A percentile compares a stretch with the other conserved stretches of the same genome.
These are phyloP conservation scores for Timema podura DNA, from an alignment of 2,888 invertebrate genomes.

Conservation along the genomic window DNA sequence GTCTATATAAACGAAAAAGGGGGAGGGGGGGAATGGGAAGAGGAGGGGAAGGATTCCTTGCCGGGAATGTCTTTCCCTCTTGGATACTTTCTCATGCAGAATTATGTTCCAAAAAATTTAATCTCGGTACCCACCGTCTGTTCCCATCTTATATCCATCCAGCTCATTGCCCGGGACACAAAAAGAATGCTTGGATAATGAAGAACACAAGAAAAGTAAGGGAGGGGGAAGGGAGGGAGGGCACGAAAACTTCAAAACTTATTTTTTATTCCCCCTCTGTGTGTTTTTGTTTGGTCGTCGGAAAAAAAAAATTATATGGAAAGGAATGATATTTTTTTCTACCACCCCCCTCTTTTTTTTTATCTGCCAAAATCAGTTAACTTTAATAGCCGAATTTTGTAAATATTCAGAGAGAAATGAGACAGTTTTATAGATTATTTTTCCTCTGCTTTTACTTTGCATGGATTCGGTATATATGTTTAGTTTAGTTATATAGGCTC, in stretches of 20 bases:
- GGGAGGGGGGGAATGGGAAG: not conserved
- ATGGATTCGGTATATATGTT: too few relatives aligned
- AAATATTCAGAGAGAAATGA: not conserved
- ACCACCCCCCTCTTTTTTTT: not conserved
- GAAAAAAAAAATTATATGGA: not conserved
- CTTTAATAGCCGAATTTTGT: not conserved
- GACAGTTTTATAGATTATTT: not conserved
- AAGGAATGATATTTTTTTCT: not conserved
- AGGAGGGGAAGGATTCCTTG: constrained; percentile 5
- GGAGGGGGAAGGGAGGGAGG: not conserved
- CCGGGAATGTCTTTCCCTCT: constrained; percentile 11
- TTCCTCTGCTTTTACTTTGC: too few relatives aligned
- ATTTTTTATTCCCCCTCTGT: constrained; percentile 10
- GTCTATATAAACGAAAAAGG: constrained; percentile 39
- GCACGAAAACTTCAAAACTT: constrained; percentile 4
- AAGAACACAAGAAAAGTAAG: not conserved
- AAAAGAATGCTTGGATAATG: constrained; percentile 22
- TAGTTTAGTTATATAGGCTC: too few relatives aligned
- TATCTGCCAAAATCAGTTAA: constrained; percentile 4
- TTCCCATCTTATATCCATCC: constrained; percentile 27
- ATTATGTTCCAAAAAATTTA: constrained; percentile 31
- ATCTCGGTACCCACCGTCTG: constrained; percentile 25
- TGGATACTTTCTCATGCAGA: constrained; percentile 24
- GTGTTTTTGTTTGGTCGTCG: constrained; percentile 3
- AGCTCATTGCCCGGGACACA: constrained; percentile 17